These are phyloP conservation scores for Meriones unguiculatus DNA, from an alignment of 2,113 vertebrate genomes.

Conservation along the genomic window DNA sequence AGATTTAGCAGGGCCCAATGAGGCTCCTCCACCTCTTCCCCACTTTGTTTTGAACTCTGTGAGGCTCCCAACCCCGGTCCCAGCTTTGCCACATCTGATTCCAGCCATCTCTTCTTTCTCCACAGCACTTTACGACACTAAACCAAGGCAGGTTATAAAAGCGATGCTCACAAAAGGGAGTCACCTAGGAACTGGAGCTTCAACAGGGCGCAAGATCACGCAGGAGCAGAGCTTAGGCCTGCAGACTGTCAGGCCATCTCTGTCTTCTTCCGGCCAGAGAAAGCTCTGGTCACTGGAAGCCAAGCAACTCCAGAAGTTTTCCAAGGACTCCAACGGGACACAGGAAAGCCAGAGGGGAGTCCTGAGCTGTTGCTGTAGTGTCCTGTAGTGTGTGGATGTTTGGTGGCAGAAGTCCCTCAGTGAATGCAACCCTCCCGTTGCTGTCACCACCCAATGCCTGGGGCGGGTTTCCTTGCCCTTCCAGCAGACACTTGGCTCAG, in stretches of 20 bases:
- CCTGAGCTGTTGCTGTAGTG: not conserved
- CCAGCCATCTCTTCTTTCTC: not conserved
- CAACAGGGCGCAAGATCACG: not conserved
- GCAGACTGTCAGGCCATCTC: not conserved
- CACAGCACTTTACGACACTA: not conserved
- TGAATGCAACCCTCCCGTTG: not conserved
- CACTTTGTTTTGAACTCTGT: not conserved
- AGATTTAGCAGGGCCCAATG: not conserved
- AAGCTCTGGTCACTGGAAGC: not conserved
- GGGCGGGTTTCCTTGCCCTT: not conserved
- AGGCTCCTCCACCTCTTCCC: not conserved
- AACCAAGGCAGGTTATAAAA: not conserved
- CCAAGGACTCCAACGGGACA: not conserved
- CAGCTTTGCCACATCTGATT: not conserved
- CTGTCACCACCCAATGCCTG: not conserved
- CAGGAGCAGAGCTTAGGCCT: not conserved
- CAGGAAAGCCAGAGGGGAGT: not conserved
- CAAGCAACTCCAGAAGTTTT: not conserved
- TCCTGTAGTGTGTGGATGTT: not conserved
- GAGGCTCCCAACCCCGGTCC: not conserved
- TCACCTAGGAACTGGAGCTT: fast-evolving
- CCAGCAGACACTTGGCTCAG: not conserved
- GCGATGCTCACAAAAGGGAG: not conserved
- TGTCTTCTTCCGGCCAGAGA: not conserved
- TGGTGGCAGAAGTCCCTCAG: not conserved